Conservation (phyloP, 2,113 vertebrate genomes). For the Myrmecobius fasciatus region DNA sequence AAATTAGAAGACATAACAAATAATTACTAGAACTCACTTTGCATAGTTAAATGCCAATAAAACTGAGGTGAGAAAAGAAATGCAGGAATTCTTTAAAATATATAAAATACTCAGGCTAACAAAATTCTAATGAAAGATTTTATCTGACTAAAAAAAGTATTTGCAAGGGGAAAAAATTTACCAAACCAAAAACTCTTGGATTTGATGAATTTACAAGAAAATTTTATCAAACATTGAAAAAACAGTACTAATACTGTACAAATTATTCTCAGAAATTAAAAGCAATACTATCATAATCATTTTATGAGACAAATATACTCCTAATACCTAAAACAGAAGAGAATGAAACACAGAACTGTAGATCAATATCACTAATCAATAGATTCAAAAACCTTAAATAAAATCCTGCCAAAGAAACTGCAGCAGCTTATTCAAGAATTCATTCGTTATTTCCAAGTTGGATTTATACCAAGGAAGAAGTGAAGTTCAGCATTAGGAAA, state of each 20-base stretch:
- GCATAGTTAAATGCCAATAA: background rate
- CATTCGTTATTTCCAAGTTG: background rate
- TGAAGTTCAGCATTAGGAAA: background rate
- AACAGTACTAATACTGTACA: background rate
- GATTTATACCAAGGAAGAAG: background rate
- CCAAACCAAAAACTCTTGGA: background rate
- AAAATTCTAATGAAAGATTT: background rate
- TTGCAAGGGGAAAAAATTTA: background rate
- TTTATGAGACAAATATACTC: background rate
- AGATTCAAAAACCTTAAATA: background rate
- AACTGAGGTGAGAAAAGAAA: background rate
- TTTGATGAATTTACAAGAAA: background rate
- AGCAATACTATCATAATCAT: background rate
- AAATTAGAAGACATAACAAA: background rate
- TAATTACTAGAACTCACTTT: background rate
- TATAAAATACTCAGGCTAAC: background rate
- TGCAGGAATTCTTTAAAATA: background rate
- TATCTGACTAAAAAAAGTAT: background rate
- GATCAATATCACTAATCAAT: background rate
- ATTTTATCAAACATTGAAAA: background rate
- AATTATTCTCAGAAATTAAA: background rate
- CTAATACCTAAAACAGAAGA: background rate
- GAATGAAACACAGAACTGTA: background rate
- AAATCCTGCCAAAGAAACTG: background rate
- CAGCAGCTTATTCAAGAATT: background rate